Base-by-base conservation (phyloP, 2,113 vertebrate species). In the Heterochromis multidens region DNA sequence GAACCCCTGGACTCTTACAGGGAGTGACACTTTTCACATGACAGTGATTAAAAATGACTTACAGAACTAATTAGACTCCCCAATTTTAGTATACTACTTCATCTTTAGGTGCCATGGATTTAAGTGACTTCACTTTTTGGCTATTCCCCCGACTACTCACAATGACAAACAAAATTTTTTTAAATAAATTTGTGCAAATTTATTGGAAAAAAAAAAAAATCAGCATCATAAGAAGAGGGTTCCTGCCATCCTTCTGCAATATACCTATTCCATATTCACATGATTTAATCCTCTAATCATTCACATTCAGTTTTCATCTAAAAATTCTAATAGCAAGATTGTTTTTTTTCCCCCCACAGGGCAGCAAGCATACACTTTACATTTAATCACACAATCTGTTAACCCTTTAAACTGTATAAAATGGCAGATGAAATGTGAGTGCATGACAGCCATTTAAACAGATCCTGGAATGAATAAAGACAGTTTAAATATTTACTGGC, bases 11-110 rank as follows among this genome's bases (percentile, higher is more conserved):
- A 83, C 86, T 85, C 87, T 79, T 52, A 27, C 27, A 67, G n/a
- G 19, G 40, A 70, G 57, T 54, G 61, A 70, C 80, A 57, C 14
- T 46, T 77, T 54, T 82, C 52, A 82, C 16, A 59, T 90, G 90
- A 94, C 90, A 92, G 70, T 86, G 88, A 94, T 92, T 80, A 91
- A 92, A 79, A 91, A 58, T 58, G 87, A 82, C 70, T 91, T 87
- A 91, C 70, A 82, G 59, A 92, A 88, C 46, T 84, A 89, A 94
- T 91, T 92, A 91, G 80, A 77, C 87, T 83, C 79, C 89, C 89
- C 80, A 86, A 80, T 90, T 83, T 86, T 40, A 6, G 61, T 84
- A 76, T 56, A 82, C 83, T 37, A 88, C 89, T 91, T 94, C 72
- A 89, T 93, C 80, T 27, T 43, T 79, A 65, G 12, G 16, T 29